phyloP scores from a whole-genome alignment of 2,888 invertebrate genomes.

The Andrena praecox region DNA sequence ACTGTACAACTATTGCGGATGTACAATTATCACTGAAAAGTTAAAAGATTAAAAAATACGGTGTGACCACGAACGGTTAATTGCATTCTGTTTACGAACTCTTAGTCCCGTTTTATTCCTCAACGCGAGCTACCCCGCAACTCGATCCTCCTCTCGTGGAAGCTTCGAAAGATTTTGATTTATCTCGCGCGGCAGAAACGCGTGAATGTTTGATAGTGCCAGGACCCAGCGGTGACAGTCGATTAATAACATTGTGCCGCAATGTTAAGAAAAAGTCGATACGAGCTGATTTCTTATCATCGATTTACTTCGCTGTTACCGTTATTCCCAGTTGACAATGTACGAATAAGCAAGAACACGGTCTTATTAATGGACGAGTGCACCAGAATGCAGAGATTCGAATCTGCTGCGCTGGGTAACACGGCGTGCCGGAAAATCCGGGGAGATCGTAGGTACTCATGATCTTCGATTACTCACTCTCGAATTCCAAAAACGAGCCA shows the following conservation, averaged over 20 bases:
- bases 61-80: too few relatives aligned
- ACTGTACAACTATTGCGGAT: too few relatives aligned
- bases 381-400: conserved; percentile 27
- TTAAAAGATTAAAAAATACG: too few relatives aligned
- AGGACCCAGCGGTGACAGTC: background rate
- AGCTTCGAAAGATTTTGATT: conserved; percentile 9
- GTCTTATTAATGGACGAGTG: conserved; percentile 45
- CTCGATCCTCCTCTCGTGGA: background rate
- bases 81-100: background rate
- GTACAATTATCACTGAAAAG: too few relatives aligned
- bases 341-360: background rate
- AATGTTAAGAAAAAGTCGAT: background rate
- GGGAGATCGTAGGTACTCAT: conserved; percentile 8
- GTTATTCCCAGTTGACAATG: conserved; percentile 32
- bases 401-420: conserved; percentile 22
- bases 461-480: conserved; percentile 28
- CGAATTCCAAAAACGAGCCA: conserved; percentile 49
- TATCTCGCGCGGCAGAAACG: background rate
- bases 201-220: background rate
- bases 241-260: conserved; percentile 26
- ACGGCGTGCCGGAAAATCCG: conserved; percentile 6
- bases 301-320: conserved; percentile 23
- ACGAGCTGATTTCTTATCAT: conserved; percentile 28
- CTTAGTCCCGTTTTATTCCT: background rate
- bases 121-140: background rate